These are phyloP conservation scores for Encarsia formosa DNA, from an alignment of 2,888 invertebrate species.

Conservation along the genomic window DNA sequence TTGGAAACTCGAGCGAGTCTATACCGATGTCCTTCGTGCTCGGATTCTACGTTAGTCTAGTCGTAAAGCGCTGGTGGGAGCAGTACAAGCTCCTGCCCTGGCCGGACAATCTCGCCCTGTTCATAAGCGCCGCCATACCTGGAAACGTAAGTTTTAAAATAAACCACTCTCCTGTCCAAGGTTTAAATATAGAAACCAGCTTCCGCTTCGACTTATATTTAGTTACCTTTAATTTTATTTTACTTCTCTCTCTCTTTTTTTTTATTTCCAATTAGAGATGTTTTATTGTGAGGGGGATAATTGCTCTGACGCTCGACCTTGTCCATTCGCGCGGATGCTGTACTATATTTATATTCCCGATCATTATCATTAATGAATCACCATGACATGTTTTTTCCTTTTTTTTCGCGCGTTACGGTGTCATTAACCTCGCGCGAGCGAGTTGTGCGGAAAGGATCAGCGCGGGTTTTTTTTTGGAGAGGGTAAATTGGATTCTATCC, in stretches of 20 bases:
- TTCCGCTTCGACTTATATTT: background rate
- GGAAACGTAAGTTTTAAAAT: slow-evolving; percentile 87
- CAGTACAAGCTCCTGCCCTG: slow-evolving; percentile 89
- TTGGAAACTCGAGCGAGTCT: slow-evolving; percentile 81
- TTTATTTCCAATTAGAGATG: background rate
- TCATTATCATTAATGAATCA: slow-evolving; percentile 44
- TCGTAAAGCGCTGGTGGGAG: slow-evolving; percentile 94
- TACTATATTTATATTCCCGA: slow-evolving; percentile 16
- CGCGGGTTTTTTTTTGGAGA: too few relatives aligned
- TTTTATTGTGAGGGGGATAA: slow-evolving; percentile 20
- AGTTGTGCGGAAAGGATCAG: too few relatives aligned
- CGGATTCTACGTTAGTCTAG: slow-evolving; percentile 89
- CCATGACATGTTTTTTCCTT: slow-evolving; percentile 46
- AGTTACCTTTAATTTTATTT: too few relatives aligned
- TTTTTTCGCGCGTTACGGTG: too few relatives aligned
- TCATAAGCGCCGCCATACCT: slow-evolving; percentile 86
- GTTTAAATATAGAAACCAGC: background rate
- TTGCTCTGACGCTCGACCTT: slow-evolving; percentile 26
- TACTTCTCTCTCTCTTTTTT: background rate
- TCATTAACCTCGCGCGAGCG: too few relatives aligned
- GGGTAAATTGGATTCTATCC: too few relatives aligned
- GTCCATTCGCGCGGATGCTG: slow-evolving; percentile 13
- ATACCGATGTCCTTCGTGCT: slow-evolving; percentile 95
- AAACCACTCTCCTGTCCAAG: too few relatives aligned
- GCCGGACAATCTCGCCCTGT: slow-evolving; percentile 89